Conservation (phyloP, 2,113 vertebrate species). For the Motacilla tschutschensis region DNA sequence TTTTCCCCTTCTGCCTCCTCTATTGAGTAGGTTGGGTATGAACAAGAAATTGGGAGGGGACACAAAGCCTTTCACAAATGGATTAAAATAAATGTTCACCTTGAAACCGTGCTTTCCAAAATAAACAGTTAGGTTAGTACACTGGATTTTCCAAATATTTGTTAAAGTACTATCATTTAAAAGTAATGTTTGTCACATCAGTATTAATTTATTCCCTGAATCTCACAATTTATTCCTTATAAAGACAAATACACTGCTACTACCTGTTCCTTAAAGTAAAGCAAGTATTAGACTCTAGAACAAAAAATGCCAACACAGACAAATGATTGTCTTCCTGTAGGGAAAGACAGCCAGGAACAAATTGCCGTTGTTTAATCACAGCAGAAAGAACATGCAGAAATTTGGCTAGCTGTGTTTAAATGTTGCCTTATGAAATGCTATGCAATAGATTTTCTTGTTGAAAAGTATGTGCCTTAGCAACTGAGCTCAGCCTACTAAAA, state of each 20-base stretch:
- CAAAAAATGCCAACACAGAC: neutral
- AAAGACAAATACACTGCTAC: neutral
- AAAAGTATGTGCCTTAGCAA: neutral
- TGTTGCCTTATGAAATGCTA: neutral
- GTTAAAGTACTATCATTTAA: neutral
- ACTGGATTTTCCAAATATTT: neutral
- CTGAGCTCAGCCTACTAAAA: neutral
- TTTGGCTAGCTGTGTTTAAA: neutral
- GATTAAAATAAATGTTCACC: neutral
- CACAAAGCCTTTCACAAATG: neutral
- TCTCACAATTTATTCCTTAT: neutral
- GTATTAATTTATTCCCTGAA: neutral
- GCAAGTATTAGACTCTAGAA: neutral
- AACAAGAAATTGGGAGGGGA: neutral
- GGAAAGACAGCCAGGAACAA: neutral
- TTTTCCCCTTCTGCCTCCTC: neutral
- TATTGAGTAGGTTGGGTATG: fast-evolving
- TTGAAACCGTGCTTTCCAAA: neutral
- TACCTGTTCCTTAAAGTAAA: neutral
- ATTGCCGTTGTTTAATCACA: neutral
- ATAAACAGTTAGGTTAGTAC: neutral
- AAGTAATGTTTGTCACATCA: neutral
- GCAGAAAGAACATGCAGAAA: neutral
- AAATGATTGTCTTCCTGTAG: neutral
- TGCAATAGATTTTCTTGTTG: neutral